Evolutionary conservation across 2,797 vertebrate species (phyloP).

Genomic region (Cossypha caffra): DNA sequence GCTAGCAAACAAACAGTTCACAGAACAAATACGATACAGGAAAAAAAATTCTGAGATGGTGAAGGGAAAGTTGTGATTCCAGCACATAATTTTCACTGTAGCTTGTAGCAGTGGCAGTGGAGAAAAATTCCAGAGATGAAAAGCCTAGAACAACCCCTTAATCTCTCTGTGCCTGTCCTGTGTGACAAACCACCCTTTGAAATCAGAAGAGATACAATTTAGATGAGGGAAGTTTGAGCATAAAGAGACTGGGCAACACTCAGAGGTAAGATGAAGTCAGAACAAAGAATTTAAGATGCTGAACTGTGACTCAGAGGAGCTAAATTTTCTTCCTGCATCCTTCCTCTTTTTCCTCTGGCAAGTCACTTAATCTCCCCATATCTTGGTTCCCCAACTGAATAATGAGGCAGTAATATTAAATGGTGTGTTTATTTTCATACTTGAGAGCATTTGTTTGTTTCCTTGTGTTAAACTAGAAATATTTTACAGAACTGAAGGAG

Average conservation of each 20-base stretch:
- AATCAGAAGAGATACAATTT: not conserved
- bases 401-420: slow-evolving; percentile 15
- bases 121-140: slow-evolving; percentile 19
- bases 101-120: not conserved
- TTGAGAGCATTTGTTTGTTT: not conserved
- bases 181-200: slow-evolving; percentile 28
- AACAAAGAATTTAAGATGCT: slow-evolving; percentile 37
- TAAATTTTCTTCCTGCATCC: slow-evolving; percentile 6
- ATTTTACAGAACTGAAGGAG: not conserved
- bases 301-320: slow-evolving; percentile 31
- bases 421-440: not conserved
- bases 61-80: not conserved
- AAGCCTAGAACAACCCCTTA: slow-evolving; percentile 2
- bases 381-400: not conserved
- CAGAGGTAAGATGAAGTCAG: slow-evolving; percentile 29
- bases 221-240: not conserved
- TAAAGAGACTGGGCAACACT: not conserved
- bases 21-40: not conserved
- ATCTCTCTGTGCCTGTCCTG: not conserved
- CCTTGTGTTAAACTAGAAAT: not conserved
- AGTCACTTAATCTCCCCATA: not conserved
- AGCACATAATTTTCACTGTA: not conserved
- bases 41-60: not conserved
- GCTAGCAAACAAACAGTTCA: not conserved
- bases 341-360: slow-evolving; percentile 17